phyloP scores from a whole-genome alignment of 2,113 vertebrate species.

The Callionymus lyra region DNA sequence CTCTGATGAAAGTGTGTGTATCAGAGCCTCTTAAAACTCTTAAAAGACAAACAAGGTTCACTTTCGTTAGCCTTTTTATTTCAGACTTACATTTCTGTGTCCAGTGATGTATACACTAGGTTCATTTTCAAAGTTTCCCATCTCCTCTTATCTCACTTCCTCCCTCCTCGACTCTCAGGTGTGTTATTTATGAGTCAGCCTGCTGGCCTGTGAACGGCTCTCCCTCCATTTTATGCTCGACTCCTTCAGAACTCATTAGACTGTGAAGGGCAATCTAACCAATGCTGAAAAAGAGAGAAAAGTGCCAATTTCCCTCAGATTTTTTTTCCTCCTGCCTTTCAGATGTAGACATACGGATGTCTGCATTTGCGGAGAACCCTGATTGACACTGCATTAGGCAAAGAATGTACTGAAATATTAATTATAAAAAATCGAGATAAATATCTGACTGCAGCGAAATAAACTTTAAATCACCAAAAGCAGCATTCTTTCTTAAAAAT shows the following conservation, averaged over 20 bases:
- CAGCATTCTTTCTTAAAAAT: no score
- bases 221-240: constrained; percentile 46
- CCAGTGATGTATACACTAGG: constrained; percentile 28
- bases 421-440: no score
- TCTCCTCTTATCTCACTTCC: constrained; percentile 1
- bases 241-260: constrained; percentile 57
- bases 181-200: constrained; percentile 56
- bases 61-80: neutral
- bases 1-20: no score
- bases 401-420: no score
- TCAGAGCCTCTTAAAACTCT: no score
- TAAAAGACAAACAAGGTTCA: no score
- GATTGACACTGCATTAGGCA: no score
- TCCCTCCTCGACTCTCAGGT: constrained; percentile 38
- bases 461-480: no score
- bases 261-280: constrained; percentile 57
- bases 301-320: constrained; percentile 18
- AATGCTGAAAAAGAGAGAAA: constrained; percentile 28
- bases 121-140: constrained; percentile 27
- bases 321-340: constrained; percentile 5
- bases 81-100: constrained; percentile 13
- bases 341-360: constrained; percentile 14
- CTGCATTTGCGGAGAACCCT: constrained; percentile 7
- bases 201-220: constrained; percentile 50
- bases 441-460: no score